Evolutionary conservation across 2,113 vertebrate species (phyloP).

Genomic region (Calidris pugnax): DNA sequence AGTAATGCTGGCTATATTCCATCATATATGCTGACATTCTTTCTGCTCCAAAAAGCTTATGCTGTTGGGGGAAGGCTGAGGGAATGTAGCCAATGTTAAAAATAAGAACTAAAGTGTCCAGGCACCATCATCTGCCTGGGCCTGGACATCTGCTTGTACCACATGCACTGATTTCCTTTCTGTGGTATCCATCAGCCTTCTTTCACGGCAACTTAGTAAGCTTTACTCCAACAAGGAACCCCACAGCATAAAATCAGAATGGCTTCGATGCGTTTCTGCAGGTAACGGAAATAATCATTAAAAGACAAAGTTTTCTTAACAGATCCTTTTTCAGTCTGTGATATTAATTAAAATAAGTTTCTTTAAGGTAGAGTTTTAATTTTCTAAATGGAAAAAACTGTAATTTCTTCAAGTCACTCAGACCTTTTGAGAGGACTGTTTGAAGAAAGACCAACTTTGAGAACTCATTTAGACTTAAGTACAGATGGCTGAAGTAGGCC

Average conservation of each 20-base stretch:
- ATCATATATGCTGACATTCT: neutral
- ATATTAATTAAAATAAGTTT: neutral
- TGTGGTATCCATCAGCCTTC: neutral
- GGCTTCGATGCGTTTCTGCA: neutral
- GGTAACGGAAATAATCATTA: neutral
- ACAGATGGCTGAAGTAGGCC: conserved; percentile 47
- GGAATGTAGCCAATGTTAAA: neutral
- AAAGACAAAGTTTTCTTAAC: neutral
- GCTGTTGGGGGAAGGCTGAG: neutral
- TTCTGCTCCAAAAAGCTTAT: conserved; percentile 50
- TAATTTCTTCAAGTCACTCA: neutral
- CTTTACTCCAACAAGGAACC: neutral
- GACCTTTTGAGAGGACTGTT: neutral
- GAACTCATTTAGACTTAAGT: conserved; percentile 1
- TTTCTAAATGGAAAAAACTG: neutral
- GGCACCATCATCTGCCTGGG: neutral
- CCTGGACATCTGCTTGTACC: neutral
- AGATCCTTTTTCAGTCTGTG: neutral
- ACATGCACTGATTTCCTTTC: neutral
- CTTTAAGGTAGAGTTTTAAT: neutral
- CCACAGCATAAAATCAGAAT: neutral
- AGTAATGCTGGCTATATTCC: neutral
- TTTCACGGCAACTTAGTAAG: neutral
- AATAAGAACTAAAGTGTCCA: neutral
- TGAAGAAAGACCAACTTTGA: neutral